Conservation (phyloP, 2,113 vertebrate genomes). For the Antechinus flavipes region DNA sequence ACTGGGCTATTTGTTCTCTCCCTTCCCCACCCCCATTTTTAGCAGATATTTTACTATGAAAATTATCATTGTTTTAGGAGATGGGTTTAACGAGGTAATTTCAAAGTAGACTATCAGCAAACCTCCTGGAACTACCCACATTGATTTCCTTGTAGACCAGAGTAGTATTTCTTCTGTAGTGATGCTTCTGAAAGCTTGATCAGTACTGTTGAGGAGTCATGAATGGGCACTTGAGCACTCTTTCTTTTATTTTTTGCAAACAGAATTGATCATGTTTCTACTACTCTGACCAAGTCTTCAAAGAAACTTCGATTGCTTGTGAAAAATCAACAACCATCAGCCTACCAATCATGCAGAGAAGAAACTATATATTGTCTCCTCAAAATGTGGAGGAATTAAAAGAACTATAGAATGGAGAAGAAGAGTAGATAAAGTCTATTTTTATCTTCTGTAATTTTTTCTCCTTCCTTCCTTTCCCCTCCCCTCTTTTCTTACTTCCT, state of each 20-base stretch:
- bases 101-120: background rate
- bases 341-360: background rate
- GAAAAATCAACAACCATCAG: background rate
- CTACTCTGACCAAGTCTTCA: constrained; percentile 4
- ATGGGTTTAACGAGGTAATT: background rate
- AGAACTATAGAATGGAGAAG: background rate
- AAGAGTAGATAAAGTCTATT: background rate
- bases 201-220: background rate
- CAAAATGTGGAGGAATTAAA: background rate
- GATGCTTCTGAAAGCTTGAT: background rate
- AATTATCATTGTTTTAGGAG: background rate
- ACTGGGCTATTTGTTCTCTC: background rate
- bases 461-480: background rate
- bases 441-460: background rate
- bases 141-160: background rate
- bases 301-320: background rate
- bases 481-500: too few relatives aligned
- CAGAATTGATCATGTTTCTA: background rate
- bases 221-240: background rate
- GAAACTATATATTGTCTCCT: background rate
- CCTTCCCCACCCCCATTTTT: background rate
- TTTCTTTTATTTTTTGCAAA: background rate
- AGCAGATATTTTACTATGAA: background rate
- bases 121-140: background rate
- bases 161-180: background rate